Evolutionary conservation across 2,113 vertebrate species (phyloP), one percentile per base, ranked within the genome.

Genomic region (Epinephelus cyanopodus): DNA sequence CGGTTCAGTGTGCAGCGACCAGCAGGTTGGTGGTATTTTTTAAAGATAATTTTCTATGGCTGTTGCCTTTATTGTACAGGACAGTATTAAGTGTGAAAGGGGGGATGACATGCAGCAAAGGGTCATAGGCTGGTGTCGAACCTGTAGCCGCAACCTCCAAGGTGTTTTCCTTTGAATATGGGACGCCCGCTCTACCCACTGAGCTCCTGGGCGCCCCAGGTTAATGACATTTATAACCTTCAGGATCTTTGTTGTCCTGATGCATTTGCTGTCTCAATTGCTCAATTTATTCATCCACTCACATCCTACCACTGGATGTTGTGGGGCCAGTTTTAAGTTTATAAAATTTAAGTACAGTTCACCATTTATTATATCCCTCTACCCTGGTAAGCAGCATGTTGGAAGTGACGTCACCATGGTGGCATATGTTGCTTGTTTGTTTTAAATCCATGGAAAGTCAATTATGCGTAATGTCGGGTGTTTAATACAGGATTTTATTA

Each of bases 1-100:
- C 88, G 95, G 92, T 56, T 91, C 95, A 53, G 94, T 97, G 94
- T 98, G 97, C 94, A 95, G 96, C 5, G 97, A 99, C 85, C 97
- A 99, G 96, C 98, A 98, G 97, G 98, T 99, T 39, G 91, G 96
- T 92, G 54, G 47, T 5, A 1, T 37, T 37, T 37, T 37, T 37
- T 37, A 6, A 37, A 37, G 33, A 7, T 37, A 37, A 37, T 37
- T 37, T 37, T 7, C 33, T 37, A 1, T 37, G 29, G 29, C 29
- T 29, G 33, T 37, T 37, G 33, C 33, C 33, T 37, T 37, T 37
- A 37, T 37, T 37, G 6, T 7, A 37, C 33, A 37, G 33, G 33
- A 37, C 33, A 37, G 33, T 37, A 37, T 37, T 37, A 37, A 37
- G 6, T 6, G 2, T 6, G 33, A 37, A 37, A 37, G 33, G 33